phyloP scores from a whole-genome alignment of 2,888 invertebrate species.

The Drosophila ezoana region DNA sequence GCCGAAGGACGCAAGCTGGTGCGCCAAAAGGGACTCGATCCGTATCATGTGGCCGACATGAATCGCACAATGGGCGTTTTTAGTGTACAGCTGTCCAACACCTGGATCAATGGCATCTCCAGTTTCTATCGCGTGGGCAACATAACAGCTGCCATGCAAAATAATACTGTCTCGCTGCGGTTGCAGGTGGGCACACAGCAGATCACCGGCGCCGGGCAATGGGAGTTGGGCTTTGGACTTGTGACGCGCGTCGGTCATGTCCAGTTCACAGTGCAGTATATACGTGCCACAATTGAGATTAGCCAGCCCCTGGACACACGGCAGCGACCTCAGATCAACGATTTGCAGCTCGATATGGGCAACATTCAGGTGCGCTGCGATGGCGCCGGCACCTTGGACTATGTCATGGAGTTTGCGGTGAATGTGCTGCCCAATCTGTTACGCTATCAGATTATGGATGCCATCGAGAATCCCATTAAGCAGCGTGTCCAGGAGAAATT shows the following conservation, averaged over 20 bases:
- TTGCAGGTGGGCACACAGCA: conserved; percentile 92
- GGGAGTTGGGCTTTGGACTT: conserved; percentile 91
- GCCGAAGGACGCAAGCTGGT: conserved; percentile 91
- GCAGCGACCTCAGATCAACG: conserved; percentile 89
- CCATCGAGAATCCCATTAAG: conserved; percentile 91
- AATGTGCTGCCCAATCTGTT: conserved; percentile 94
- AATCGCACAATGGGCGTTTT: conserved; percentile 90
- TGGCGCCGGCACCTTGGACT: conserved; percentile 95
- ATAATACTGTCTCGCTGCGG: conserved; percentile 87
- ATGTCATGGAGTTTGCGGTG: conserved; percentile 91
- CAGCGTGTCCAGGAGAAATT: conserved; percentile 89
- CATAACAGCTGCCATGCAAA: conserved; percentile 89
- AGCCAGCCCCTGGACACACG: conserved; percentile 92
- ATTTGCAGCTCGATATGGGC: conserved; percentile 92
- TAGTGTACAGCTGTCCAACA: conserved; percentile 89
- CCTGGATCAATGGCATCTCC: conserved; percentile 92
- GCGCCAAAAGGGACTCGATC: conserved; percentile 88
- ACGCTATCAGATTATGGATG: conserved; percentile 94
- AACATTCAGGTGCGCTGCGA: conserved; percentile 93
- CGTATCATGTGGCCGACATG: conserved; percentile 90
- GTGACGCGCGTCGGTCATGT: conserved; percentile 90
- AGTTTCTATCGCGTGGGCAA: conserved; percentile 93
- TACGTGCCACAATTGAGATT: conserved; percentile 89
- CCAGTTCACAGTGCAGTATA: conserved; percentile 92
- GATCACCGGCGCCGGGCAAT: conserved; percentile 91